Evolutionary conservation across 2,113 vertebrate genomes (phyloP), one percentile per base, ranked within the genome.

Genomic region (Delphinapterus leucas): DNA sequence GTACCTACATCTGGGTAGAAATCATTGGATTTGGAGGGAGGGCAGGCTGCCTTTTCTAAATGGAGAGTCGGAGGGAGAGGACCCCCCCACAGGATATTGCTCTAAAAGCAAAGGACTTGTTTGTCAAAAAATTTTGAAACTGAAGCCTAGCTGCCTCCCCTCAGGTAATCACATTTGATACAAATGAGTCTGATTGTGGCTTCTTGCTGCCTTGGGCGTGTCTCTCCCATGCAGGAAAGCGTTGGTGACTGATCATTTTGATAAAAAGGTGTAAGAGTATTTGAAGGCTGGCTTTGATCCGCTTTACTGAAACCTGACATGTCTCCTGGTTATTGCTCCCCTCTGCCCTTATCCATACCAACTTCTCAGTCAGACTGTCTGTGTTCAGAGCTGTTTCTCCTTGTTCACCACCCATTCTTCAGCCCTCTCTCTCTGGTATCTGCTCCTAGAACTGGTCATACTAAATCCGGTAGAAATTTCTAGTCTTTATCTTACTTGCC

Each of bases 281-380:
- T 77, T 6, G 47, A 47, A 47, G 47, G 47, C 36, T 71, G 2
- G 15, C 13, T 81, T 17, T 55, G 36, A n/a, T 90, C 23, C 20
- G 18, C 60, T 71, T 79, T 68, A 31, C n/a, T 3, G 7, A 33
- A 41, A 12, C 18, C 49, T 73, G 36, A 77, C 0, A 1, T 2
- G 23, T n/a, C 10, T 68, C 68, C 63, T 74, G 1, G 63, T 13
- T 36, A 13, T 5, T 5, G 4, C 3, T 86, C 41, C 44, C 3
- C 14, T 36, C 2, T 8, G 41, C 9, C 21, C 4, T n/a, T 23
- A 12, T 36, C 20, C 17, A 1, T 1, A 36, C 10, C 0, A 2
- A 23, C 36, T 71, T 38, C 55, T 60, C 68, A 11, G 18, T 14
- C 33, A 18, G 18, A 5, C 23, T 17, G 25, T 61, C 68, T 26